Conservation (phyloP, 2,888 invertebrate species). For the Andrena praecox region DNA sequence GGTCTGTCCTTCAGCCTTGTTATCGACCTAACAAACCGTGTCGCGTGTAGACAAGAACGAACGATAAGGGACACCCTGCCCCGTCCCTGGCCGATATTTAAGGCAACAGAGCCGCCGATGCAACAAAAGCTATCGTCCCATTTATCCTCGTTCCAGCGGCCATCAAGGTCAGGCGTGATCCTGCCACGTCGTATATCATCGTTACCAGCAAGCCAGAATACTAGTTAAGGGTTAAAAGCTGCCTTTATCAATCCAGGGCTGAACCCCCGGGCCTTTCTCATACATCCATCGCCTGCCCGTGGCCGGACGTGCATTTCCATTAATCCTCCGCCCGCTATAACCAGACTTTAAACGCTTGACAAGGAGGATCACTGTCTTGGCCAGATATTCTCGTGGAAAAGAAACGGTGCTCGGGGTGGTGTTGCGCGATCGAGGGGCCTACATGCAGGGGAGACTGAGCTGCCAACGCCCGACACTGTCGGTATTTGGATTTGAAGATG, state of each 20-base stretch:
- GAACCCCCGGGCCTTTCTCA: constrained; percentile 70
- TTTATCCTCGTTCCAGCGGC: constrained; percentile 70
- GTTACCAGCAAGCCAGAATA: constrained; percentile 67
- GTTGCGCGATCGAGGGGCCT: background rate
- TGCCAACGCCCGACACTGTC: background rate
- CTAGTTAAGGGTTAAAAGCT: constrained; percentile 75
- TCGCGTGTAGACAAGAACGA: constrained; percentile 6
- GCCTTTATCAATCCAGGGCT: constrained; percentile 72
- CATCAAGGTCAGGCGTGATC: constrained; percentile 74
- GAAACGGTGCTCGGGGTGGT: background rate
- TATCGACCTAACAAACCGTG: constrained; percentile 22
- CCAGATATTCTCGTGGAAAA: constrained; percentile 31
- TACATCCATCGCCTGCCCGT: constrained; percentile 61
- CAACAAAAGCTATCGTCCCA: constrained; percentile 61
- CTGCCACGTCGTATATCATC: constrained; percentile 72
- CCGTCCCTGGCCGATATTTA: constrained; percentile 36
- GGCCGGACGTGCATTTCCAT: constrained; percentile 69
- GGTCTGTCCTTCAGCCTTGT: constrained; percentile 10
- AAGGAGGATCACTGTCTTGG: constrained; percentile 38
- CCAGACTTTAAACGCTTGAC: constrained; percentile 65
- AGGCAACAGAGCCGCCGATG: constrained; percentile 55
- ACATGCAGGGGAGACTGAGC: background rate
- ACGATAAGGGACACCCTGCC: constrained; percentile 10
- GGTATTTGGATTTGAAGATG: no score
- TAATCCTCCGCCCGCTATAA: constrained; percentile 64